phyloP scores from a whole-genome alignment of 1,140 invertebrate genomes.

The Drosophila melanica region DNA sequence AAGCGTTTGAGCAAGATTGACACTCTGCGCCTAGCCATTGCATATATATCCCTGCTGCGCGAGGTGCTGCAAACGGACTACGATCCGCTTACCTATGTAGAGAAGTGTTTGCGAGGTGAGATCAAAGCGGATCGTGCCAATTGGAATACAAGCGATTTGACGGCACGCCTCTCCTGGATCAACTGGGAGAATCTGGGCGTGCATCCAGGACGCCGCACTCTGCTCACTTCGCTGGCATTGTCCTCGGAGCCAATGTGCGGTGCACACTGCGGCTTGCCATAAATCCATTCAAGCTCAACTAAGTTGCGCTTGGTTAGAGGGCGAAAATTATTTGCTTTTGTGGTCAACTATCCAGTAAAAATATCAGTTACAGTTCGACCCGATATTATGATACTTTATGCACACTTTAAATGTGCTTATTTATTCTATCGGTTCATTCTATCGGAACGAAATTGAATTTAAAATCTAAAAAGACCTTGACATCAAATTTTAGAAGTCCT shows the following conservation, averaged over 20 bases:
- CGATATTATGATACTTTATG: no score
- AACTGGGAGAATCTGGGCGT: slow-evolving; percentile 99
- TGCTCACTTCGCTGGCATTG: slow-evolving; percentile 91
- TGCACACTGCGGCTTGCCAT: slow-evolving; percentile 72
- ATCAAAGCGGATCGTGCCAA: slow-evolving; percentile 93
- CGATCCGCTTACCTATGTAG: slow-evolving; percentile 96
- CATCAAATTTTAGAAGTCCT: not conserved
- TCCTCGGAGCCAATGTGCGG: slow-evolving; percentile 89
- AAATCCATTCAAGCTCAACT: slow-evolving; percentile 1
- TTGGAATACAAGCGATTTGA: slow-evolving; percentile 99
- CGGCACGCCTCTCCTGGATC: slow-evolving; percentile 98
- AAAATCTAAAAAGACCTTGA: not conserved
- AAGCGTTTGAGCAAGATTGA: slow-evolving; percentile 99
- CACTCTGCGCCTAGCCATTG: slow-evolving; percentile 96
- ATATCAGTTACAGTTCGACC: no score
- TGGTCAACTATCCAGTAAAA: not conserved
- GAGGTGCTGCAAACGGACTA: slow-evolving; percentile 95
- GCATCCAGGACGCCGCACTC: slow-evolving; percentile 92
- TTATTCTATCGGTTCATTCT: no score
- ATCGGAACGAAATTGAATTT: not conserved
- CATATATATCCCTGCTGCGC: slow-evolving; percentile 96
- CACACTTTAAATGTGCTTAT: no score
- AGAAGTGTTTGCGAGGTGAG: slow-evolving; percentile 94
- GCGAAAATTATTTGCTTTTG: not conserved
- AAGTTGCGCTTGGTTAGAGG: not conserved